phyloP scores from a whole-genome alignment of 2,888 invertebrate species.

The Bugulina stolonifera region DNA sequence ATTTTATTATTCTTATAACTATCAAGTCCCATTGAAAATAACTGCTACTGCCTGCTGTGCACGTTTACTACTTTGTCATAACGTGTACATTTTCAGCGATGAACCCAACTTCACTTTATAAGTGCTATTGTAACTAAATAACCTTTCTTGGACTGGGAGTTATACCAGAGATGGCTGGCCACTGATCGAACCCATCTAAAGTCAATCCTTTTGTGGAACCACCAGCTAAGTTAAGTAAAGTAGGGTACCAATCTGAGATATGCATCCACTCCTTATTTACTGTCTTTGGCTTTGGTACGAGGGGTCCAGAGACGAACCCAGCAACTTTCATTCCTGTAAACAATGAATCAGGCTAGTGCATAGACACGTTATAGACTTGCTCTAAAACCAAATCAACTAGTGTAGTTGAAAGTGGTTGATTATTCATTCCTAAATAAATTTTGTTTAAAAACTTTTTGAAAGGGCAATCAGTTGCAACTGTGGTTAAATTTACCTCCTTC shows the following conservation, averaged over 20 bases:
- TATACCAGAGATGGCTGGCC: conserved; percentile 15
- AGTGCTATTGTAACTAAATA: too few species aligned
- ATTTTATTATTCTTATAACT: too few species aligned
- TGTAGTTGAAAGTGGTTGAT: background rate
- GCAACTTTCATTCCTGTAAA: conserved; percentile 8
- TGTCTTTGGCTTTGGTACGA: background rate
- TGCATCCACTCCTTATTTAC: background rate
- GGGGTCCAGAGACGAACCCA: background rate
- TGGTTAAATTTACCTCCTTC: conserved; percentile 62
- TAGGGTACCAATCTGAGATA: conserved; percentile 17
- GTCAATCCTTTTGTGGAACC: background rate
- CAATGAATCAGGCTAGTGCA: too few species aligned
- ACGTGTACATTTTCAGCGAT: too few species aligned
- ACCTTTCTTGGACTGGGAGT: conserved; percentile 10
- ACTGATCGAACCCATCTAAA: conserved; percentile 22
- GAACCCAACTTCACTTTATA: too few species aligned
- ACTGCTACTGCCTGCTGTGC: too few species aligned
- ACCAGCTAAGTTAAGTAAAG: conserved; percentile 12
- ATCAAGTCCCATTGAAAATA: too few species aligned
- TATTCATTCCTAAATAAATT: background rate
- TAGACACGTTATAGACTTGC: too few species aligned
- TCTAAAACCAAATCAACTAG: background rate
- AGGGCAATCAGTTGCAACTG: background rate
- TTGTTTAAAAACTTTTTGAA: background rate
- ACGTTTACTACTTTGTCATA: too few species aligned